Evolutionary conservation across 2,888 invertebrate genomes (phyloP), one percentile per base, ranked within the genome.

Genomic region (Camponotus fellah): DNA sequence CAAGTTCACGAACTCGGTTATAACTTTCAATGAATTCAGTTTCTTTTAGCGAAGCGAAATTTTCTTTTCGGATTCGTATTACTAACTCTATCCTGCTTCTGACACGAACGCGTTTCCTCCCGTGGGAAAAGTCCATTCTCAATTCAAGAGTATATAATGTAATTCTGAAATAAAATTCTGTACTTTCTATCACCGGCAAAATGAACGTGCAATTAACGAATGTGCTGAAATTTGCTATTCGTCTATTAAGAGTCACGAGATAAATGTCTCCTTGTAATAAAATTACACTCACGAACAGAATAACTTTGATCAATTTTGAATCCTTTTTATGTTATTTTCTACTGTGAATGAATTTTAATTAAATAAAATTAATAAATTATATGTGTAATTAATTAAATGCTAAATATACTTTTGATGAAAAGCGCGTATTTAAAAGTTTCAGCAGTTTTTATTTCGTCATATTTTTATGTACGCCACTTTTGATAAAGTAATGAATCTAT

Each of bases 21-120:
- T 83, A 75, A 80, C 56, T 80, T 80, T 71, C 71, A 40, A 85
- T 77, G 65, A 85, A 85, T 82, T 82, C 68, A 66, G 62, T 66
- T 84, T 84, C 65, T 71, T 64, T 60, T 81, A 65, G 40, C 56
- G 3, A 17, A 26, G 53, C n/a, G 32, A 10, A 81, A 64, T 81
- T 81, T 81, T 76, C 81, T 81, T 81, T 81, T 75, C 43, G 53
- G 64, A 65, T 75, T 32, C 72, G 46, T 34, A 58, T 71, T 71
- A 71, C 46, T 9, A 46, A 21, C 60, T 49, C 46, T 34, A 72
- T 72, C 17, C 56, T 43, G 46, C 34, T 72, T 72, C 46, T 72
- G 37, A 32, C 46, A 17, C n/a, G 46, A 46, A 71, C 60, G 76
- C 56, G 26, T 32, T 34, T 71, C 26, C 60, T n/a, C 37, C 12